A percentile compares a stretch with the other conserved stretches of the same genome.
Conservation (phyloP, 1,140 invertebrate species). For the Diplogasteroides magnus region DNA sequence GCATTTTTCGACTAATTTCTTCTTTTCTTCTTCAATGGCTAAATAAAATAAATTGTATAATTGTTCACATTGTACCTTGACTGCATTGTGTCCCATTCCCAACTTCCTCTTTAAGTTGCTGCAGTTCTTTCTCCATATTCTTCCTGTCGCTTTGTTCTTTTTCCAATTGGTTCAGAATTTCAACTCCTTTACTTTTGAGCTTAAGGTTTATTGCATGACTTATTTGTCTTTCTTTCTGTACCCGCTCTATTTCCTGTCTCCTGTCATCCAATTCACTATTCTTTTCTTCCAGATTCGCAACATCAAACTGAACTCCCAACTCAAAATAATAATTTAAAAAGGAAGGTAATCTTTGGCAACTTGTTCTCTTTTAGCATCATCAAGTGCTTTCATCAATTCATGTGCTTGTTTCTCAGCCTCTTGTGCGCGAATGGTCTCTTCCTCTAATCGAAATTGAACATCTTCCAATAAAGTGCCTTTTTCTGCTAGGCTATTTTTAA, state of each 20-base stretch:
- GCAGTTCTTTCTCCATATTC: no score
- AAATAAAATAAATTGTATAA: no score
- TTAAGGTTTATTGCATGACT: no score
- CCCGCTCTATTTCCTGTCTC: not conserved
- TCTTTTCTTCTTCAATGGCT: no score
- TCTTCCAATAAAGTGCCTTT: conserved; percentile 33
- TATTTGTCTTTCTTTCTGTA: no score
- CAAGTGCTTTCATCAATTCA: not conserved
- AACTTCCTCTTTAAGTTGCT: no score
- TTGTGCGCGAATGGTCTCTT: conserved; percentile 22
- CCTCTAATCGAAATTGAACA: conserved; percentile 29
- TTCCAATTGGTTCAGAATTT: no score
- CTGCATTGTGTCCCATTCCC: no score
- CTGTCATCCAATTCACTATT: not conserved
- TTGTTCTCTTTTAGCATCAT: not conserved
- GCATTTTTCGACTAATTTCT: no score
- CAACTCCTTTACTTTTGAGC: no score
- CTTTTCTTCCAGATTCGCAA: not conserved
- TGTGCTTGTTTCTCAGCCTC: not conserved
- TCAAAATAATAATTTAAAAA: not conserved
- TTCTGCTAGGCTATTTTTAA: conserved; percentile 14
- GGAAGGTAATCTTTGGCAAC: not conserved
- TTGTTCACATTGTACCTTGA: no score
- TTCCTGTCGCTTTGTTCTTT: no score
- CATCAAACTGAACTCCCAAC: not conserved